Base-by-base conservation (phyloP, 2,888 invertebrate genomes). In the Temnothorax rugatulus region DNA sequence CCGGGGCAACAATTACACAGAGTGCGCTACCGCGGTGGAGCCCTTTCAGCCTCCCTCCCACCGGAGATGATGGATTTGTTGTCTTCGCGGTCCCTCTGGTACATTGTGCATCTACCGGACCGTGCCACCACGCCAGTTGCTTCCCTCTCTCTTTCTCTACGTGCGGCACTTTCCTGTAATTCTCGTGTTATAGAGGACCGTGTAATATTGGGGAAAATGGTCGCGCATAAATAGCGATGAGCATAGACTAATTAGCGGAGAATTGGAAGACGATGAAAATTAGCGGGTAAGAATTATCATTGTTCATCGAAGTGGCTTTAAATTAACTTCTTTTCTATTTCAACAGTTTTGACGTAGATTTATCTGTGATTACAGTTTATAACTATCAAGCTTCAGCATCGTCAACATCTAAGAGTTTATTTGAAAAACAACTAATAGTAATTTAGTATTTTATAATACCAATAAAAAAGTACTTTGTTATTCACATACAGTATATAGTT, bases 61-160 rank as follows among this genome's bases (percentile, higher is more conserved):
- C 86, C 87, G 86, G 89, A 90, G 92, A 91, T 92, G 91, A 92
- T 92, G 93, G 91, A 92, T 91, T 90, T 91, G 92, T 93, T 91
- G 92, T 91, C 91, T 92, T 92, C 90, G 88, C 81, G 84, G 83
- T 86, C 92, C 91, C 91, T 90, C 89, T 84, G 87, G 86, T 84
- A 87, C 87, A 90, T 89, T 90, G 89, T 89, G 74, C 90, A 82
- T 85, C 69, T 85, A 87, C 85, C 86, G 88, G 85, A 79, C 88
- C 88, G 83, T 81, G 83, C 87, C 85, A 79, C 79, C 57, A 69
- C 25, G 18, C 71, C 34, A 34, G 71, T 44, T 50, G 57, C 44
- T 71, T 77, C 34, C 54, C 29, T 50, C 25, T 57, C 79, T 34
- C 38, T 57, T 47, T 50, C 71, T 59, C 38, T 38, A 21, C 54